Evolutionary conservation across 1,140 invertebrate species (phyloP).

Genomic region (Venturia canescens): DNA sequence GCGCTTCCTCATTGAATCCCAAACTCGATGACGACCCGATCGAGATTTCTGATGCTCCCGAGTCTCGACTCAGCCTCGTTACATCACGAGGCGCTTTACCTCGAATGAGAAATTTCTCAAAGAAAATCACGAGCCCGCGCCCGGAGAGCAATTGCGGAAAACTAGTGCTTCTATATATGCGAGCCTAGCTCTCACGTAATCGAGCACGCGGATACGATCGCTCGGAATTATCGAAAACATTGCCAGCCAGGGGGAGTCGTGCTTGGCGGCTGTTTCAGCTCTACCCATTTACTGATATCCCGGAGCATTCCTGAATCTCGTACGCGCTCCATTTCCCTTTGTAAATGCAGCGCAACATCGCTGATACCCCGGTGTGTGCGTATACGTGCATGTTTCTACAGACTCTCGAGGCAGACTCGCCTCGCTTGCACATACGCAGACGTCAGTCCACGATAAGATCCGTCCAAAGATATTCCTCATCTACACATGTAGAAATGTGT

Average conservation of each 20-base stretch:
- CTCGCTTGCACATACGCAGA: conserved; percentile 7
- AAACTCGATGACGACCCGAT: too few species aligned
- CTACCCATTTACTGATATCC: conserved; percentile 21
- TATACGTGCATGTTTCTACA: background rate
- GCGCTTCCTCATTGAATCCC: too few species aligned
- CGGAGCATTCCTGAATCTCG: conserved; percentile 40
- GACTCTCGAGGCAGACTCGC: conserved; percentile 21
- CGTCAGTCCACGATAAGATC: conserved; percentile 39
- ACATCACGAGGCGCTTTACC: too few species aligned
- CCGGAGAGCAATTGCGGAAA: background rate
- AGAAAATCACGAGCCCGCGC: background rate
- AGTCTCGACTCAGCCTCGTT: too few species aligned
- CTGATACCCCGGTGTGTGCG: background rate
- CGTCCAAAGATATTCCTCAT: conserved; percentile 33
- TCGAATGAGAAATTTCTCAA: background rate
- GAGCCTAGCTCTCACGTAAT: conserved; percentile 34
- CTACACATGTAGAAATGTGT: background rate
- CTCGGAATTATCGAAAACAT: conserved; percentile 57
- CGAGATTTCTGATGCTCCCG: too few species aligned
- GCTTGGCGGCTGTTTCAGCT: conserved; percentile 33
- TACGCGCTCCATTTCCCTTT: conserved; percentile 39
- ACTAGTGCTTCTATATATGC: conserved; percentile 30
- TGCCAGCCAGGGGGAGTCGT: conserved; percentile 43
- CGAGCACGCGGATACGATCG: conserved; percentile 49
- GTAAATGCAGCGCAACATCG: conserved; percentile 18